These are phyloP conservation scores for Vicugna pacos DNA, from an alignment of 2,113 vertebrate genomes.

Conservation along the genomic window DNA sequence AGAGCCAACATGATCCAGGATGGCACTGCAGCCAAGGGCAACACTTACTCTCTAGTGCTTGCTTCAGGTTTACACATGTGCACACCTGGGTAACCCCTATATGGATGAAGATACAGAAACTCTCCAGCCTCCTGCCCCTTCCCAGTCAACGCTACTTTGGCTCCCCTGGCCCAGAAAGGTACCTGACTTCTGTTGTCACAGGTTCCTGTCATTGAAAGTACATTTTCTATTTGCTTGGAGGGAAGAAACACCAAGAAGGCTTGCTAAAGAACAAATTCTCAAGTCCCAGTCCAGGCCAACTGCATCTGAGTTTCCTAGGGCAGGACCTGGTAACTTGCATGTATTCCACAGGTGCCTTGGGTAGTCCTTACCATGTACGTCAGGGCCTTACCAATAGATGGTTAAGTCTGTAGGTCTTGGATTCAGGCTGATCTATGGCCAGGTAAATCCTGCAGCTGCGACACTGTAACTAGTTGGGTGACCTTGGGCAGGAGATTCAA, in stretches of 20 bases:
- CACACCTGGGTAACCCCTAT: background rate
- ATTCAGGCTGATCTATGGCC: background rate
- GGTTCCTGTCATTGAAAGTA: background rate
- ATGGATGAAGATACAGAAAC: background rate
- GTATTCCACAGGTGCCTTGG: background rate
- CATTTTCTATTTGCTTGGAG: background rate
- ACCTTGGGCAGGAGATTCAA: background rate
- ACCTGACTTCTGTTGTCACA: background rate
- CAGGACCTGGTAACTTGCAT: background rate
- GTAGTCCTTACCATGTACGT: background rate
- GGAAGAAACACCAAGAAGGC: background rate
- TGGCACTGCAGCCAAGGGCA: background rate
- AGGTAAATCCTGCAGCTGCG: background rate
- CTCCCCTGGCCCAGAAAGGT: background rate
- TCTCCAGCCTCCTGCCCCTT: background rate
- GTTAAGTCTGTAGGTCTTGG: background rate
- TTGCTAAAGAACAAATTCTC: background rate
- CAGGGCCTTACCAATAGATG: background rate
- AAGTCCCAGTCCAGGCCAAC: too few species aligned
- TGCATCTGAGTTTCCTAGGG: background rate
- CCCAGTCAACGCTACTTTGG: background rate
- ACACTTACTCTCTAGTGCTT: background rate
- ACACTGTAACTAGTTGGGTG: background rate
- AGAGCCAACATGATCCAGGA: background rate
- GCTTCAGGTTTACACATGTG: background rate